phyloP scores from a whole-genome alignment of 2,888 invertebrate species.

The Microctonus brassicae region DNA sequence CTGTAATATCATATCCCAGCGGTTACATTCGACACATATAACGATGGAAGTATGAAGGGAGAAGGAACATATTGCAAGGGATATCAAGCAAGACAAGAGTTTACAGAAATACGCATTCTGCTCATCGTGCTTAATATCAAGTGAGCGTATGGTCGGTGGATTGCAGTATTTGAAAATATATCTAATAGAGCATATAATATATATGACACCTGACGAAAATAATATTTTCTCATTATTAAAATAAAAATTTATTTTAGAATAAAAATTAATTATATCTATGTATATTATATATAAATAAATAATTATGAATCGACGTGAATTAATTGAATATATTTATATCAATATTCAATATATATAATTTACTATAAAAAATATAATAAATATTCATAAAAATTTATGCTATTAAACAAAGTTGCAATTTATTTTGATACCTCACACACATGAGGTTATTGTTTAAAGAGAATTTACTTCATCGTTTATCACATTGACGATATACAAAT shows the following conservation, averaged over 20 bases:
- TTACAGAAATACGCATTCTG: conserved; percentile 31
- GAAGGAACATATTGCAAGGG: not conserved
- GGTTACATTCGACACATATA: conserved; percentile 11
- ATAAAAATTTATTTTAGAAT: too few relatives aligned
- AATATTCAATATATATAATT: too few relatives aligned
- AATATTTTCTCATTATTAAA: not conserved
- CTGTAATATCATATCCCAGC: conserved; percentile 44
- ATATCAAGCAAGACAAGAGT: not conserved
- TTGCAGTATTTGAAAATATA: not conserved
- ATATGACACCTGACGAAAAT: not conserved
- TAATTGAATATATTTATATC: too few relatives aligned
- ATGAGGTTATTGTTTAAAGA: not conserved
- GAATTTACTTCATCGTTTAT: conserved; percentile 5
- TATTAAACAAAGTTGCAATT: not conserved
- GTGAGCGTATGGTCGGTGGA: conserved; percentile 23
- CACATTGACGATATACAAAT: conserved; percentile 2
- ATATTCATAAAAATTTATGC: too few relatives aligned
- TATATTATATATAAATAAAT: too few relatives aligned
- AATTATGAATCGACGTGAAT: too few relatives aligned
- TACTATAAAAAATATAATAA: too few relatives aligned
- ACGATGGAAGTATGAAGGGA: conserved; percentile 1
- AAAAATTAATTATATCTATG: too few relatives aligned
- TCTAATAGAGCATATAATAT: not conserved
- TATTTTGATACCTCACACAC: not conserved
- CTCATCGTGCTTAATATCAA: conserved; percentile 33